These are phyloP conservation scores for Tyto alba DNA, from an alignment of 2,113 vertebrate species.

Conservation along the genomic window DNA sequence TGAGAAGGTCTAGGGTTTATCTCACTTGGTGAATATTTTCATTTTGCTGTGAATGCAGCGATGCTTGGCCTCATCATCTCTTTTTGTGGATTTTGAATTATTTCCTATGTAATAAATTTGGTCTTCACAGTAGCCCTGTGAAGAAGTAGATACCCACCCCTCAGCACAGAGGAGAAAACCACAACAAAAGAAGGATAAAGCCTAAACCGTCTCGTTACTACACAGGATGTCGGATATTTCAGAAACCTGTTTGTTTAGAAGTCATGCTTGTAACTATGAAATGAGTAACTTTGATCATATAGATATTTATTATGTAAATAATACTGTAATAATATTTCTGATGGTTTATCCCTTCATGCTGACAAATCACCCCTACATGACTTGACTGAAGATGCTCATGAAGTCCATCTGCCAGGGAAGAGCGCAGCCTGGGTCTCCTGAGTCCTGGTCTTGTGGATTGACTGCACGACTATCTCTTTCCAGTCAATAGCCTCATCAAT, in stretches of 20 bases:
- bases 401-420: neutral
- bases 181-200: neutral
- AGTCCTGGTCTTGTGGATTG: neutral
- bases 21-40: neutral
- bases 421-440: neutral
- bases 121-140: neutral
- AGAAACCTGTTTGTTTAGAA: too few species aligned
- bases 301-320: neutral
- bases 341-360: neutral
- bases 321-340: neutral
- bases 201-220: neutral
- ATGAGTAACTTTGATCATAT: neutral
- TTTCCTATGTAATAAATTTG: neutral
- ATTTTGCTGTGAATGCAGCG: neutral
- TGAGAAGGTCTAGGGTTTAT: neutral
- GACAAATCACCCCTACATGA: neutral
- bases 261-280: neutral
- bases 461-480: neutral
- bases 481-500: neutral
- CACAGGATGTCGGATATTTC: neutral
- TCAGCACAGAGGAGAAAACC: neutral
- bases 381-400: neutral
- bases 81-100: neutral
- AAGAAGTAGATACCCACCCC: neutral
- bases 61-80: neutral